Base-by-base conservation (phyloP, 2,113 vertebrate genomes). In the cat (Felis catus) region DNA sequence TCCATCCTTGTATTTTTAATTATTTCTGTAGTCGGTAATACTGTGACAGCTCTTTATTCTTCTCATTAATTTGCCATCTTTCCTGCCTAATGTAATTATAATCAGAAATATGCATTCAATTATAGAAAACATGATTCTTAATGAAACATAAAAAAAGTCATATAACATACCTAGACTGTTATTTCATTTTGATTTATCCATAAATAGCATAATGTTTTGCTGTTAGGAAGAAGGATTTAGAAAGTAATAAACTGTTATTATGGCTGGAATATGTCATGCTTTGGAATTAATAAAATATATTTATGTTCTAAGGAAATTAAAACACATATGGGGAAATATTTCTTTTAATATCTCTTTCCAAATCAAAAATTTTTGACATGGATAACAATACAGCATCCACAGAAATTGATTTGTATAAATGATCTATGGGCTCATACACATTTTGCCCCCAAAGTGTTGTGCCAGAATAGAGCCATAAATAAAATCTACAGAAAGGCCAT, bases 221-320 rank as follows among this genome's bases (percentile, higher is more conserved):
- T 96, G 33, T 86, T 96, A 68, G 89, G 63, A 91, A 93, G 58
- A 95, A 92, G 90, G 91, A 66, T 94, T 98, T 97, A 89, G 76
- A 97, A 96, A 95, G 87, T 96, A 97, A 98, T 97, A 94, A 97
- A 95, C 70, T 53, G 18, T 78, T 95, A 51, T 90, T 98, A n/a
- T 73, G 45, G 29, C 90, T 93, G 11, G 51, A 61, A 91, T 95
- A 94, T 96, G 71, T 91, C 95, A 94, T 94, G 80, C 81, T 95
- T 95, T 21, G 36, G 80, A 97, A 97, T 97, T 92, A 96, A 93
- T 95, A 96, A 97, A 97, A 82, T 91, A 97, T 91, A 95, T 97
- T 97, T 97, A 96, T 95, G 70, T 92, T 95, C 58, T 95, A 95
- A 97, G 92, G 83, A 97, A 97, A 97, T 97, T 92, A 94, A 94